Conservation (phyloP, 2,113 vertebrate species). For the Chrysemys picta region DNA sequence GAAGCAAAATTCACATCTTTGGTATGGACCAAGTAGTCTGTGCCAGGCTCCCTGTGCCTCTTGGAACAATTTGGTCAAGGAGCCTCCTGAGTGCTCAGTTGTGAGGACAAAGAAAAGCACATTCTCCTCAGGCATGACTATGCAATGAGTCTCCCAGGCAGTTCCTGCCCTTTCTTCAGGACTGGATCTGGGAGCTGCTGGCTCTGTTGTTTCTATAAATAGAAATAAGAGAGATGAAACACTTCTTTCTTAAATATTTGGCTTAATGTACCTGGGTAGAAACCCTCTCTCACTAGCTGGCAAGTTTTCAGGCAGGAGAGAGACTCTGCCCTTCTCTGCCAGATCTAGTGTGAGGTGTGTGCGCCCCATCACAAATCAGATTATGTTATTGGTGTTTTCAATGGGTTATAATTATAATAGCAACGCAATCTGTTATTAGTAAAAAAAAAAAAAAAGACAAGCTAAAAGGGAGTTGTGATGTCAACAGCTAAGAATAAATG, state of each 20-base stretch:
- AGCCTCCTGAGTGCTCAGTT: background rate
- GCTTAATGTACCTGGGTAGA: background rate
- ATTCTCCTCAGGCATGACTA: background rate
- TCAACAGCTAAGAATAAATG: background rate
- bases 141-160: background rate
- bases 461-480: background rate
- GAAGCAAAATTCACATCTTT: background rate
- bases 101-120: background rate
- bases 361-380: background rate
- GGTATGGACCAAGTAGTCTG: accelerated
- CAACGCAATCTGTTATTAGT: background rate
- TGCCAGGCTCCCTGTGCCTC: background rate
- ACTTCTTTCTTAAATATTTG: background rate
- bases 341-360: background rate
- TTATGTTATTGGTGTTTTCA: background rate
- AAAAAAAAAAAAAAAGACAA: background rate
- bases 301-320: background rate
- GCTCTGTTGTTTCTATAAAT: background rate
- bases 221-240: background rate
- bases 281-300: background rate
- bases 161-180: background rate
- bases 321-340: background rate
- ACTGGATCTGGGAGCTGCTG: background rate
- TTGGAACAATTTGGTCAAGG: background rate
- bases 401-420: background rate